These are phyloP conservation scores for Drosophila stalkeri DNA, from an alignment of 2,888 invertebrate genomes.

Conservation along the genomic window DNA sequence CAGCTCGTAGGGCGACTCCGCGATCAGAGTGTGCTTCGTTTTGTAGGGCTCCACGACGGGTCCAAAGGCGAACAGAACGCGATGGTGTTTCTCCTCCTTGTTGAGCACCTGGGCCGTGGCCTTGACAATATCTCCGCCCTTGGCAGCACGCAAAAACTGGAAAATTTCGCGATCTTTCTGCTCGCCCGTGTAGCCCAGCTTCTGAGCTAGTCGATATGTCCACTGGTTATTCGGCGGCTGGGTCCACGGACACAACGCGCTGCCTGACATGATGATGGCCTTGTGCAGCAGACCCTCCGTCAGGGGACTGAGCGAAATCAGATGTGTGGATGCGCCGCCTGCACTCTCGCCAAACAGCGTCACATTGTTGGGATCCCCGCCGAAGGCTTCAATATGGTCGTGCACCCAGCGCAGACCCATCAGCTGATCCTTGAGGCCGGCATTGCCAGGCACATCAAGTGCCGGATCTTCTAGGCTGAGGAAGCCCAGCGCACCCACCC, in stretches of 20 bases:
- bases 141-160: conserved; percentile 74
- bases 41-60: conserved; percentile 83
- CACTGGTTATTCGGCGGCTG: conserved; percentile 68
- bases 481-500: conserved; percentile 86
- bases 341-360: conserved; percentile 87
- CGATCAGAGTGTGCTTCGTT: conserved; percentile 79
- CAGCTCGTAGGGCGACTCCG: conserved; percentile 67
- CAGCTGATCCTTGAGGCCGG: conserved; percentile 86
- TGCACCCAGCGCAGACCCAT: conserved; percentile 86
- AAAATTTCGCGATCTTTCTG: conserved; percentile 82
- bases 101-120: conserved; percentile 71
- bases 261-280: conserved; percentile 83
- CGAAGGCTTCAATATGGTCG: conserved; percentile 85
- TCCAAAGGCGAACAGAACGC: conserved; percentile 81
- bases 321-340: conserved; percentile 86
- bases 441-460: conserved; percentile 86
- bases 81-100: conserved; percentile 79
- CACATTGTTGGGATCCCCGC: conserved; percentile 86
- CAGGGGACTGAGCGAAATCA: conserved; percentile 85
- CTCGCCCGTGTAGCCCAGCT: conserved; percentile 76
- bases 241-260: conserved; percentile 81
- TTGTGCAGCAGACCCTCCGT: conserved; percentile 84
- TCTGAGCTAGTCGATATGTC: conserved; percentile 80
- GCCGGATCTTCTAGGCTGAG: conserved; percentile 85
- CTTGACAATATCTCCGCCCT: conserved; percentile 76